These are phyloP conservation scores for Phalacrocorax brasilianus DNA, from an alignment of 2,113 vertebrate genomes.

Conservation along the genomic window DNA sequence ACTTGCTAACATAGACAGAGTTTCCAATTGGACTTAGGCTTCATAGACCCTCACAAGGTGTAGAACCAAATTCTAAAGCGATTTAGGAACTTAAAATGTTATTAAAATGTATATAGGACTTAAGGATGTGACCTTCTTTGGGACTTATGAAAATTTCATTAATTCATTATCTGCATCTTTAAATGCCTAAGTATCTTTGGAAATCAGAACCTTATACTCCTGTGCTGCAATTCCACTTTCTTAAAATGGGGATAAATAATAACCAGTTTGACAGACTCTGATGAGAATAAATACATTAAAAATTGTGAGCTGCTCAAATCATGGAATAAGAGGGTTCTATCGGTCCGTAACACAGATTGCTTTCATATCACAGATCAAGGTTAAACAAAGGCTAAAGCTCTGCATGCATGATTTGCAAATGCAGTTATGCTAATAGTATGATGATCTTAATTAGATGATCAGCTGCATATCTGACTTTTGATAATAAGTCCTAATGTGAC, in stretches of 20 bases:
- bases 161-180: background rate
- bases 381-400: slow-evolving; percentile 66
- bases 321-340: background rate
- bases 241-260: slow-evolving; percentile 14
- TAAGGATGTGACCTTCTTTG: background rate
- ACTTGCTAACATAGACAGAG: background rate
- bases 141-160: background rate
- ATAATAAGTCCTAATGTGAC: slow-evolving; percentile 69
- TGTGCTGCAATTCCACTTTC: background rate
- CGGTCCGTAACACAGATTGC: background rate
- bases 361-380: slow-evolving; percentile 56
- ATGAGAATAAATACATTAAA: slow-evolving; percentile 26
- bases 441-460: slow-evolving; percentile 69
- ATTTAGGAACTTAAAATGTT: background rate
- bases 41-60: background rate
- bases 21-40: background rate
- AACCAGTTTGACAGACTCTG: background rate
- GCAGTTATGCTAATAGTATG: slow-evolving; percentile 63
- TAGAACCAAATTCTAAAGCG: background rate
- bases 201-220: background rate
- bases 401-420: slow-evolving; percentile 66
- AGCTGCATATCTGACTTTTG: slow-evolving; percentile 64
- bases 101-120: background rate
- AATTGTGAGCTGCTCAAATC: background rate
- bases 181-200: background rate